Evolutionary conservation across 2,113 vertebrate species (phyloP).

Genomic region (Saimiri boliviensis): DNA sequence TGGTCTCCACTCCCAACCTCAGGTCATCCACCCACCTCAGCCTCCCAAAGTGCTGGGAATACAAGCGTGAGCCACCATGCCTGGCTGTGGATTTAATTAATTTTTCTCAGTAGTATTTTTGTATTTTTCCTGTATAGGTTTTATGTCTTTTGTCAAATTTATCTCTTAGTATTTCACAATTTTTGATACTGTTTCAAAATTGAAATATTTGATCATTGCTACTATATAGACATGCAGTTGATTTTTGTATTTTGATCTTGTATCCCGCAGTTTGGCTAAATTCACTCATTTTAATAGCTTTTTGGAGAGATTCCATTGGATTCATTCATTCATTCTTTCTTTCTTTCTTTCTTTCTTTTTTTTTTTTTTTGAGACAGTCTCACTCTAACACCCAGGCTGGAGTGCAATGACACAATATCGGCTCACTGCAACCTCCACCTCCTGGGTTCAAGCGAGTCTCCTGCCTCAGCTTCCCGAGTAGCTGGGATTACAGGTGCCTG

Average conservation of each 20-base stretch:
- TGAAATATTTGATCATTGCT: background rate
- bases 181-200: background rate
- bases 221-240: background rate
- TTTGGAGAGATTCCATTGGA: background rate
- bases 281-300: background rate
- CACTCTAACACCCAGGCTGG: too few relatives aligned
- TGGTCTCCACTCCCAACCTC: too few relatives aligned
- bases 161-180: background rate
- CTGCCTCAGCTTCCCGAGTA: too few relatives aligned
- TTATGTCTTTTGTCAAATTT: background rate
- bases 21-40: too few relatives aligned
- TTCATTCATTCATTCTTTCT: background rate
- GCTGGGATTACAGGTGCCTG: too few relatives aligned
- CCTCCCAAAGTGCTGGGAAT: too few relatives aligned
- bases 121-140: background rate
- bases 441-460: too few relatives aligned
- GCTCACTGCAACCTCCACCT: too few relatives aligned
- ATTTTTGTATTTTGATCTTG: conserved; percentile 22
- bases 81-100: background rate
- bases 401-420: too few relatives aligned
- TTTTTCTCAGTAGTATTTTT: background rate
- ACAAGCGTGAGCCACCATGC: too few relatives aligned
- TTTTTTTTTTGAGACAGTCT: too few relatives aligned
- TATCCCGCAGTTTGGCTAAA: background rate
- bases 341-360: too few relatives aligned